Percentiles rank a stretch among this genome's conserved stretches.
Conservation (phyloP, 2,797 vertebrate species). For the Chelon auratus region DNA sequence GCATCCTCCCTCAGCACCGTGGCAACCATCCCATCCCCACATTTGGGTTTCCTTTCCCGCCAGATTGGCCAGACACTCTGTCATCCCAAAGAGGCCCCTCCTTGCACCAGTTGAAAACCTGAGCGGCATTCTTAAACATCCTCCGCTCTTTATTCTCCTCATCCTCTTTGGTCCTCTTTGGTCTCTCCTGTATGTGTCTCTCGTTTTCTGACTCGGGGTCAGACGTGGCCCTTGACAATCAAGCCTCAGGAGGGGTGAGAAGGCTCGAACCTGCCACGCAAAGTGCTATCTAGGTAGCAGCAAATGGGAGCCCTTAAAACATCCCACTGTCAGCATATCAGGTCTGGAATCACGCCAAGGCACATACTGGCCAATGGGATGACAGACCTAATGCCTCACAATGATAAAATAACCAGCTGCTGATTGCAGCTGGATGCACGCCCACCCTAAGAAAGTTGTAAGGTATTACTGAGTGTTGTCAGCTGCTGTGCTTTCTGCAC, state of each 20-base stretch:
- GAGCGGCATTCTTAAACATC: slow-evolving; percentile 81
- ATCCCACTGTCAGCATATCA: slow-evolving; percentile 59
- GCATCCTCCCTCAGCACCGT: slow-evolving; percentile 68
- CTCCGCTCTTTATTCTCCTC: slow-evolving; percentile 27
- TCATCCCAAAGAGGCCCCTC: slow-evolving; percentile 76
- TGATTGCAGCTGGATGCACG: slow-evolving; percentile 63
- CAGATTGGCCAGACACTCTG: slow-evolving; percentile 81
- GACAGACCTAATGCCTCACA: slow-evolving; percentile 63
- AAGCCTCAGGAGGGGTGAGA: slow-evolving; percentile 54
- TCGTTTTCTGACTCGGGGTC: slow-evolving; percentile 51
- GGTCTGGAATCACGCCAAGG: slow-evolving; percentile 58
- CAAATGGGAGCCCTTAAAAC: slow-evolving; percentile 49
- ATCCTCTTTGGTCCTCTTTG: slow-evolving; percentile 33
- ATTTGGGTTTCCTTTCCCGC: slow-evolving; percentile 78
- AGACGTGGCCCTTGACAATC: slow-evolving; percentile 63
- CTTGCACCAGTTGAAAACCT: slow-evolving; percentile 78
- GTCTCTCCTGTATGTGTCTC: slow-evolving; percentile 33
- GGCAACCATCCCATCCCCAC: slow-evolving; percentile 73
- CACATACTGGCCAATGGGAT: slow-evolving; percentile 63
- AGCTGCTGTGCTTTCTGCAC: slow-evolving; percentile 10
- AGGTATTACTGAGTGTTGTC: slow-evolving; percentile 35
- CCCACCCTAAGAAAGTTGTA: slow-evolving; percentile 41
- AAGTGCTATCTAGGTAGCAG: slow-evolving; percentile 60
- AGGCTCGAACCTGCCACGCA: slow-evolving; percentile 58
- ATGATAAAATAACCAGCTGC: slow-evolving; percentile 68